Evolutionary conservation across 2,113 vertebrate genomes (phyloP).

Genomic region (Pontoporia blainvillei): DNA sequence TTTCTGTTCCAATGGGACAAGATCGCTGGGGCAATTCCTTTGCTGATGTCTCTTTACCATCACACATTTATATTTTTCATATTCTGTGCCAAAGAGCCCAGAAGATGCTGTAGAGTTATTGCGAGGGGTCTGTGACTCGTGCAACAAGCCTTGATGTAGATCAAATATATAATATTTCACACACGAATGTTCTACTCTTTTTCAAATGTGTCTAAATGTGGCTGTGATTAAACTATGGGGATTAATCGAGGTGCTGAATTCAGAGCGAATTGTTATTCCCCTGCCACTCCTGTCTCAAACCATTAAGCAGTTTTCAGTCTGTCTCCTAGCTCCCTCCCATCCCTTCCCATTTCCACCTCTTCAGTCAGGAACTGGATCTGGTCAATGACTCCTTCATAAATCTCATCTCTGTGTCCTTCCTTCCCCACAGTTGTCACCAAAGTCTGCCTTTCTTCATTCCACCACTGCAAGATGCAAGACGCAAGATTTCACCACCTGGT

Average conservation of each 20-base stretch:
- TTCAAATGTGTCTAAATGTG: neutral
- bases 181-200: neutral
- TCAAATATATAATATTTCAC: neutral
- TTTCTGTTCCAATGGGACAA: neutral
- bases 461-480: neutral
- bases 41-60: neutral
- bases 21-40: neutral
- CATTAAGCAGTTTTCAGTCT: neutral
- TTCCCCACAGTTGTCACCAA: no score
- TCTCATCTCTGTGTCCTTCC: neutral
- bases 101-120: neutral
- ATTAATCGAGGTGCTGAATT: neutral
- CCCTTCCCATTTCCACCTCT: neutral
- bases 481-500: neutral
- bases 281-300: neutral
- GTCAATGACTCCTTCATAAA: neutral
- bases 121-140: neutral
- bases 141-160: neutral
- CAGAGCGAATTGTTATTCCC: neutral
- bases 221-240: neutral
- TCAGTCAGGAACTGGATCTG: neutral
- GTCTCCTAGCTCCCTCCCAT: neutral
- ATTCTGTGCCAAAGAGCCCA: neutral
- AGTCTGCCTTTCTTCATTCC: neutral
- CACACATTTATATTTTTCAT: neutral